Evolutionary conservation across 2,797 vertebrate species (phyloP), one percentile per base, ranked within the genome.

Genomic region (Phataginus tetradactyla): DNA sequence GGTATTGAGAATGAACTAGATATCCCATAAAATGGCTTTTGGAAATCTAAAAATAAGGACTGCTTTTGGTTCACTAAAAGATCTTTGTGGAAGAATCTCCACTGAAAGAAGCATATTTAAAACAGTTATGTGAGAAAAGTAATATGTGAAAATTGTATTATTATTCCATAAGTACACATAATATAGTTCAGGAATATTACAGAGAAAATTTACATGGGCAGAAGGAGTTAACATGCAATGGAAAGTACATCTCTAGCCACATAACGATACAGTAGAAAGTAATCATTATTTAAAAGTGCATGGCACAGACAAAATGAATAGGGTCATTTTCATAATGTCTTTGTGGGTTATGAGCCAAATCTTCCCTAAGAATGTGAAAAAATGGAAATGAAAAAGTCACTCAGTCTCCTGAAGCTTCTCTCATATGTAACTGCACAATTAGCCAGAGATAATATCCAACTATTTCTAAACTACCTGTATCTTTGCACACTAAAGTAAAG

Each of bases 281-380:
- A 92, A 96, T 95, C 95, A 96, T 97, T 97, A 97, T 90, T 97
- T 95, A 96, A 96, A 97, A 94, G 91, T 96, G 66, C 66, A 83
- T 57, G 51, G 89, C 86, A 88, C 42, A 97, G 90, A 90, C 87
- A 92, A 96, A 97, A 97, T 64, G 83, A 96, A 95, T 96, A 96
- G 79, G 88, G 92, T 97, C 92, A 97, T 97, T 98, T 97, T 95
- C 95, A 92, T 96, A 97, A 97, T 97, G 94, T 91, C 95, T 90
- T 94, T 95, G 92, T 96, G 95, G 95, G 85, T 97, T 97, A 97
- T 96, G 95, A 97, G 95, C 95, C 97, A 97, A 94, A 97, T 92
- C 96, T 96, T 95, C 69, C 13, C 90, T 79, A 89, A 63, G 53
- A 80, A 78, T 88, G 66, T 59, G 86, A 91, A 64, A 97, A 90